Evolutionary conservation across 2,888 invertebrate species (phyloP), one percentile per base, ranked within the genome.

Genomic region (Ophion obscuratus): DNA sequence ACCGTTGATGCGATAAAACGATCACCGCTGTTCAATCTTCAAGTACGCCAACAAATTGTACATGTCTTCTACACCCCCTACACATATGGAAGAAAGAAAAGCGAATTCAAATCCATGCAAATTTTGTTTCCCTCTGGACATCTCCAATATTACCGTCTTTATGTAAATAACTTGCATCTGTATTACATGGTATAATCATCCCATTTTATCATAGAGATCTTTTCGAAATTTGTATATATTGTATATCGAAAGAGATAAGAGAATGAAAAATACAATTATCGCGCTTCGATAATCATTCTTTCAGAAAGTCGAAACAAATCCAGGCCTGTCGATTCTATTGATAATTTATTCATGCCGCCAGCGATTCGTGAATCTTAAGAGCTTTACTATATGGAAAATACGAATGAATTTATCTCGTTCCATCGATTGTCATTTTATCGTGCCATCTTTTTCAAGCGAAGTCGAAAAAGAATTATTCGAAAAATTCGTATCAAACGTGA

Each of bases 171-270:
- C 47, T 73, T 57, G 83, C 85, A 77, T 77, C 71, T 40, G 73
- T 68, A 31, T 79, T 53, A 36, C 68, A 53, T 79, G 68, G 64
- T 75, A 27, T 77, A 27, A 71, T 83, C 68, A 57, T 73, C 57
- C 20, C 59, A 67, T 59, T 83, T 71, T 61, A 61, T 31, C 3
- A 67, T 67, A 31, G 36, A 17, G 20, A n/a, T 86, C 64, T 73
- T 82, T 79, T 86, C 81, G 62, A 83, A 86, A 86, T 86, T 86
- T 83, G 80, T 86, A 83, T 74, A 83, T 83, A 86, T 81, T 81
- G 67, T 75, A 81, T 61, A 75, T 67, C 75, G 68, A 75, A 68
- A 75, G 68, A 67, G 61, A 67, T 44, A 62, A 66, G 64, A 40
- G 64, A 66, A 73, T 24, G 40, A 80, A 71, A 64, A 71, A 36